Conservation (phyloP, 2,888 invertebrate genomes). For the Neoscelio sp. region DNA sequence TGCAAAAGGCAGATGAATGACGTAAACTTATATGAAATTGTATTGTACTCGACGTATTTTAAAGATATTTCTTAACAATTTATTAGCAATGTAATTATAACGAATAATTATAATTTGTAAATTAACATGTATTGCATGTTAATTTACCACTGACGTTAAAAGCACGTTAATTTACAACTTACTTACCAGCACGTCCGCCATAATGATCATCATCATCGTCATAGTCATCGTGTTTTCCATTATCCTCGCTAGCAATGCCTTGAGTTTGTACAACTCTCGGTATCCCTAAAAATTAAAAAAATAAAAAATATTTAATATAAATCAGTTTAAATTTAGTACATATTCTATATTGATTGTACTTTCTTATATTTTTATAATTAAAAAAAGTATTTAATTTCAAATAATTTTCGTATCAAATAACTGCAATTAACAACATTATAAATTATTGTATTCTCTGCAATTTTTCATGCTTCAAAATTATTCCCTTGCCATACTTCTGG, state of each 20-base stretch:
- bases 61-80: too few relatives aligned
- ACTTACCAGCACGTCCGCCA: constrained; percentile 90
- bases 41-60: too few relatives aligned
- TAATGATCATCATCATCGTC: constrained; percentile 85
- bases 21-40: too few relatives aligned
- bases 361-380: not conserved
- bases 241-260: constrained; percentile 84
- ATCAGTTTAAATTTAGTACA: not conserved
- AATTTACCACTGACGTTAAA: too few relatives aligned
- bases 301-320: too few relatives aligned
- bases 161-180: constrained; percentile 73
- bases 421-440: not conserved
- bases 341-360: not conserved
- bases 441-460: not conserved
- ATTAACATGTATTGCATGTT: too few relatives aligned
- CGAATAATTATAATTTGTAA: too few relatives aligned
- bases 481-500: constrained; percentile 26
- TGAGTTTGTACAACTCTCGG: constrained; percentile 89
- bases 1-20: too few relatives aligned
- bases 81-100: too few relatives aligned
- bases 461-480: constrained; percentile 38
- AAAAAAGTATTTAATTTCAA: too few relatives aligned
- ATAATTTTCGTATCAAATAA: too few relatives aligned
- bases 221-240: constrained; percentile 80
- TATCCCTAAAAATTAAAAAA: constrained; percentile 86